Base-by-base conservation (phyloP, 2,888 invertebrate species). In the Noctua fimbriata region DNA sequence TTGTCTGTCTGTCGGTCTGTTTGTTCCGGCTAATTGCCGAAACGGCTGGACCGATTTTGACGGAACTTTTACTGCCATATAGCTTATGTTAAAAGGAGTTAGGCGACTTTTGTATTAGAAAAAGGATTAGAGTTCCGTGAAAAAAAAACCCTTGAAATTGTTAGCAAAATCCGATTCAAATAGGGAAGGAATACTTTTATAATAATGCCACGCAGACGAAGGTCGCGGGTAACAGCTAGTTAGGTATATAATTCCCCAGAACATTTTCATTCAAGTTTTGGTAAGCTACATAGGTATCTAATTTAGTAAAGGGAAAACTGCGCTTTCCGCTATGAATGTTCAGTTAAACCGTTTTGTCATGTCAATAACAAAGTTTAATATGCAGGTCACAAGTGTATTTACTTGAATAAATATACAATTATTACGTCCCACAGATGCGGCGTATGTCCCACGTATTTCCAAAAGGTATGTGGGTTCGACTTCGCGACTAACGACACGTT, bases 381-480 rank as follows among this genome's bases (percentile, higher is more conserved):
- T 65, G 69, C 55, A 49, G 60, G 69, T 69, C 52, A 55, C 69
- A 69, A n/a, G 60, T 36, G 21, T 69, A 36, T 44, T 63, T 85
- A 69, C 10, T 81, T 63, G 41, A 67, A 81, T 72, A 69, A 70
- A 70, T 88, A 73, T 41, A 63, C 69, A 70, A 75, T 73, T 49
- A 73, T 73, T 81, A 12, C 78, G 47, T 70, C 73, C 82, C 86
- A 49, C 89, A 96, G 96, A 86, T 96, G 96, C 89, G 96, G 96
- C 47, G 90, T 96, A 21, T 97, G 96, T 82, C 96, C 96, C 21
- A 95, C 95, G 49, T 96, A 96, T 82, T 94, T 94, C 55, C 94
- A 95, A 88, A 96, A 96, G 90, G 91, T 96, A 63, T 97, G 96
- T 84, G 96, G 93, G 2, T 94, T 95, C 79, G 92, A 96, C 85